phyloP scores from a whole-genome alignment of 2,888 invertebrate genomes.

The Epirrita christyi region DNA sequence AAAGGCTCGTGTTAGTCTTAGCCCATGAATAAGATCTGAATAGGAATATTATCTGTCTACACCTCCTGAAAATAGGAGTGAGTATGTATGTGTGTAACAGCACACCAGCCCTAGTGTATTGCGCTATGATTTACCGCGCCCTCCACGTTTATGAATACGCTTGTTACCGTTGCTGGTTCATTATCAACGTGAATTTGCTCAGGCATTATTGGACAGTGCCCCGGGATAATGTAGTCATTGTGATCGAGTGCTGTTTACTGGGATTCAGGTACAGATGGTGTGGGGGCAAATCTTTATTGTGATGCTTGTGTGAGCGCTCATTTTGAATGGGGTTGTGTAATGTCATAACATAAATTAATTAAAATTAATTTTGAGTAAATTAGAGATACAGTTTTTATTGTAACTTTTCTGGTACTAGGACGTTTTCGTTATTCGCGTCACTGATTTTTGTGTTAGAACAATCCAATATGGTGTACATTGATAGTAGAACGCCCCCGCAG shows the following conservation, averaged over 20 bases:
- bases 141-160: constrained; percentile 81
- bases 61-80: no score
- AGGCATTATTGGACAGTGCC: constrained; percentile 76
- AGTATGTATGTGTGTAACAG: not conserved
- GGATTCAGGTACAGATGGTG: constrained; percentile 39
- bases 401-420: no score
- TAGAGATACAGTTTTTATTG: no score
- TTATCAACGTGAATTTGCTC: constrained; percentile 73
- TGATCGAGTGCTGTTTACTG: constrained; percentile 41
- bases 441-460: no score
- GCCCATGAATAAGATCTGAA: no score
- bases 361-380: no score
- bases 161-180: constrained; percentile 76
- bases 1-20: no score
- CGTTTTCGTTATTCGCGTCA: no score
- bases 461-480: no score
- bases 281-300: constrained; percentile 16
- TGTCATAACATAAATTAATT: not conserved
- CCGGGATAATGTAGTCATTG: constrained; percentile 72
- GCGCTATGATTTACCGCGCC: constrained; percentile 77
- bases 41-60: no score
- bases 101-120: constrained; percentile 46
- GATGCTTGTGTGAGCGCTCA: constrained; percentile 5
- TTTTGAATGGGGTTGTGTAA: not conserved
- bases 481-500: no score